Evolutionary conservation across 2,113 vertebrate genomes (phyloP), one percentile per base, ranked within the genome.

Genomic region (Sisor rabdophorus): DNA sequence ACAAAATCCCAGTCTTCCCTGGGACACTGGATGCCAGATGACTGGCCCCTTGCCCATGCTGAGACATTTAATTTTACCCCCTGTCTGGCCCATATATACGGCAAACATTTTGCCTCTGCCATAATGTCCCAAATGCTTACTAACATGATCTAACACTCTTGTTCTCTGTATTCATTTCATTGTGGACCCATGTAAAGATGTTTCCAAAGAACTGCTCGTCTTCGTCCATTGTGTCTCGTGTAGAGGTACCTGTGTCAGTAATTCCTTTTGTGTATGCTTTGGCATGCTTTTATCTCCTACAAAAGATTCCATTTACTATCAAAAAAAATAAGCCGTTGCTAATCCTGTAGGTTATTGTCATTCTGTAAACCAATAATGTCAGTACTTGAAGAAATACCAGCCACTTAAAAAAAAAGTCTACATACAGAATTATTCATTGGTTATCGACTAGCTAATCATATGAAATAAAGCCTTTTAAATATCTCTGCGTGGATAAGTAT

Each of bases 381-480:
- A 77, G 84, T 71, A 56, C 76, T 79, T 85, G 76, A 85, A 88
- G 83, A 82, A 77, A 87, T 84, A 69, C 73, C 80, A 85, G 84
- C 76, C 81, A 75, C 72, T 44, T 82, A 40, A 80, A 84, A 84
- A 81, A 56, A 79, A 84, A 78, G 82, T 85, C 78, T 77, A 82
- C 82, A 80, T 84, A 71, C 74, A 79, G 76, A 86, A 85, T 85
- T 86, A 85, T 84, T 80, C 87, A 81, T 88, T 83, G 87, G 84
- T 88, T 89, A 82, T 85, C 75, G 73, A 78, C 61, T 84, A 88
- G 82, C 72, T 83, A 83, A 90, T 79, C 85, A 85, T 84, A 87
- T 80, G 70, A 88, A 91, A 91, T 91, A 92, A 92, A 91, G 67
- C 82, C 83, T 90, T 90, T 92, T 89, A 85, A 85, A 82, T 90